Base-by-base conservation (phyloP, 2,113 vertebrate species). In the Lagopus muta region DNA sequence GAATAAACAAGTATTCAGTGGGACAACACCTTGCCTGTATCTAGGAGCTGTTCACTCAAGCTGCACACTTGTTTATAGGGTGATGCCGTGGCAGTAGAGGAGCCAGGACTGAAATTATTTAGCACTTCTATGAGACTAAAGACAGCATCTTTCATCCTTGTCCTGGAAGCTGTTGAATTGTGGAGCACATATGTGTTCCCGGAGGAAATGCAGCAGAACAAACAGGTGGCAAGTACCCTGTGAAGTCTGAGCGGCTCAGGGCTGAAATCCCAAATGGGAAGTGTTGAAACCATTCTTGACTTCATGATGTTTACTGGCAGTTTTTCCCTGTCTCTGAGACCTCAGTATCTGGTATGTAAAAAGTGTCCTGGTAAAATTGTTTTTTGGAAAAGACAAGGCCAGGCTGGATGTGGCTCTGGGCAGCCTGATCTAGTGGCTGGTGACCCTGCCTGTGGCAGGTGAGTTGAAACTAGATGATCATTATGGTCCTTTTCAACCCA, bases 41-140 rank as follows among this genome's bases (percentile, higher is more conserved):
- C 27, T 57, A 18, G 77, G 43, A 83, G 13, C 32, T 82, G 32
- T 81, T 78, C 47, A 15, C 40, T 87, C 5, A 69, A 72, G 73
- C 27, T 6, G 8, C 6, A 3, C 32, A 7, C 19, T 73, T 66
- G 27, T 34, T 83, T 90, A 21, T 24, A 40, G 47, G 73, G 50
- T 3, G 22, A 66, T 27, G 3, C 43, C 40, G 48, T 79, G 32
- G 34, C n/a, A 77, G 45, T 45, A 32, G 52, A 34, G 17, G 22
- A 64, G 25, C 57, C 20, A 32, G 42, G 20, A 78, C 17, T 17
- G 38, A 89, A 89, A 85, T 25, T 58, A 58, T 45, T 77, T 54
- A 73, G 19, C 48, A 48, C 27, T 86, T 93, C 4, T 38, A 7
- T 42, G 62, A 60, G 20, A 62, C 57, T 89, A 85, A 95, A 91